Evolutionary conservation across 2,888 invertebrate species (phyloP), one percentile per base, ranked within the genome.

Genomic region (Ferdinandea cuprea): DNA sequence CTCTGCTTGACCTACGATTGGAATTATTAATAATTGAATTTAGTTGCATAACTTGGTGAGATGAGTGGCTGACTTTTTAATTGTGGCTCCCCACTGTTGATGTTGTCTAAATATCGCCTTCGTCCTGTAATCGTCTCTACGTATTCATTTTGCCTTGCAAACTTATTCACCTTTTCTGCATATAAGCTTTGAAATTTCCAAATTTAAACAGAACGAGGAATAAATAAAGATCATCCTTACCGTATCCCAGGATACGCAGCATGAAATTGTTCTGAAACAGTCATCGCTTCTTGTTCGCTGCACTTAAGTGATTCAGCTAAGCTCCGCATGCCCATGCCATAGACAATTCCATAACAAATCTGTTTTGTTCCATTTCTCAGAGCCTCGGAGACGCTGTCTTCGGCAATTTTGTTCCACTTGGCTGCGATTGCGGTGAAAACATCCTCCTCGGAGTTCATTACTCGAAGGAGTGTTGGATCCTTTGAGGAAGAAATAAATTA

Each of bases 271-370:
- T 95, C 93, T 89, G 95, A 94, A 90, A 99, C 96, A 59, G 93
- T 92, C 2, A 92, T 92, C 0, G 99, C 98, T 87, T 97, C 96
- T 52, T 93, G 92, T 89, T 96, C 96, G 0, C 93, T 92, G 8
- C 98, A 94, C 69, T 94, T 94, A 35, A 99, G 92, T 85, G 95
- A 94, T 78, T 96, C 95, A 0, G 96, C 94, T 30, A 99, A 92
- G 0, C 96, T 93, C 87, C 94, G 95, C 74, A 94, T 92, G 1
- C 99, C 98, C 95, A 99, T 99, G 6, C 99, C 99, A 90, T 99
- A 99, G 72, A 99, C 95, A 87, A 99, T 97, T 5, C 98, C 99
- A 91, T 99, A 99, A 89, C 98, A 98, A 30, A 99, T 93, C 91
- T 97, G 95, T 90, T 98, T 98, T 3, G 98, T 96, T 88, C 95